phyloP scores from a whole-genome alignment of 2,888 invertebrate species.

The Sussaba pulchella region DNA sequence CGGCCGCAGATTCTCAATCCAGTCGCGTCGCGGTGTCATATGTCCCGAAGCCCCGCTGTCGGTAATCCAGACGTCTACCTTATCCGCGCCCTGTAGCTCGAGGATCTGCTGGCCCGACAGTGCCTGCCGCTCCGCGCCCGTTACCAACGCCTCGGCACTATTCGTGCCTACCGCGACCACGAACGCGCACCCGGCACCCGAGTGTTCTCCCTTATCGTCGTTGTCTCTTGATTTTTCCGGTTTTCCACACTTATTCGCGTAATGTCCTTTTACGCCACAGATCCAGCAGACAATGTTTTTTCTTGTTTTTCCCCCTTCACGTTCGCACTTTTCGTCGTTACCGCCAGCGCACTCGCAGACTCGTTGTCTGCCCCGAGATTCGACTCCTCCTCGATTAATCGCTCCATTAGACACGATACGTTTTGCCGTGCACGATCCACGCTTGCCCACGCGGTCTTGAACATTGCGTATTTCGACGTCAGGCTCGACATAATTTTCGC shows the following conservation, averaged over 20 bases:
- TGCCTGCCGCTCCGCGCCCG: background rate
- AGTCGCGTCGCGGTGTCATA: background rate
- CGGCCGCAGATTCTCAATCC: background rate
- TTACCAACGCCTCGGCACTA: conserved; percentile 8
- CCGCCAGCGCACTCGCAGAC: conserved; percentile 45
- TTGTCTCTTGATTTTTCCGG: background rate
- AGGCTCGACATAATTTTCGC: conserved; percentile 47
- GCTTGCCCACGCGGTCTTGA: conserved; percentile 48
- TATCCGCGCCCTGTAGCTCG: conserved; percentile 14
- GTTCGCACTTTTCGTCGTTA: conserved; percentile 21
- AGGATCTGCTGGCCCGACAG: conserved; percentile 40
- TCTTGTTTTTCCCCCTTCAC: conserved; percentile 1
- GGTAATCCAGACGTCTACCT: background rate
- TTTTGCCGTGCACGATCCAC: conserved; percentile 36
- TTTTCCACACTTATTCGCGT: conserved; percentile 43
- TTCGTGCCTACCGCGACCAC: background rate
- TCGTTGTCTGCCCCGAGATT: conserved; percentile 35
- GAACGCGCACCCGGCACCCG: conserved; percentile 37
- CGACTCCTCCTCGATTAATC: conserved; percentile 55
- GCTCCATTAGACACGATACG: conserved; percentile 29
- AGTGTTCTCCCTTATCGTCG: background rate
- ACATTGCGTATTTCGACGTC: too few species aligned
- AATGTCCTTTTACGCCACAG: conserved; percentile 48
- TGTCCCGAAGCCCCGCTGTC: conserved; percentile 1
- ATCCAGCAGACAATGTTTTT: conserved; percentile 45